Evolutionary conservation across 2,888 invertebrate genomes (phyloP).

Genomic region (Xanthia togata): DNA sequence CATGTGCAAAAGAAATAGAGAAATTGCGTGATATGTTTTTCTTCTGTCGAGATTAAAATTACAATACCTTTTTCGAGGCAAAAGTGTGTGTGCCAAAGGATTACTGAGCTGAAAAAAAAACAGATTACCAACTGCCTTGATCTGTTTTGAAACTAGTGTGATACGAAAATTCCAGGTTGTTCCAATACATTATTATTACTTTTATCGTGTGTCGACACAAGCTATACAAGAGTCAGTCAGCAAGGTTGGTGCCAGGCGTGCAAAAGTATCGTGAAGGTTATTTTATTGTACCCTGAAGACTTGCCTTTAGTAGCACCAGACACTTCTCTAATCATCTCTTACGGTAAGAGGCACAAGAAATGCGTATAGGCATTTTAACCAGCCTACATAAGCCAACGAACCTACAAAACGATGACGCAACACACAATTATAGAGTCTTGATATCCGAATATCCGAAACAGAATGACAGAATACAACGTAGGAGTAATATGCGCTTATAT

Average conservation of each 20-base stretch:
- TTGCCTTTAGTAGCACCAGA: neutral
- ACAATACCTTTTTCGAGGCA: neutral
- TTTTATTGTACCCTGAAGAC: neutral
- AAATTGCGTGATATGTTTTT: neutral
- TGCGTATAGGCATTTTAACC: neutral
- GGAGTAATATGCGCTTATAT: conserved; percentile 59
- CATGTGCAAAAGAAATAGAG: conserved; percentile 16
- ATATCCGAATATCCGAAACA: conserved; percentile 48
- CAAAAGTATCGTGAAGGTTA: neutral
- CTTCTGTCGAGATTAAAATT: neutral
- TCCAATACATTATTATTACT: neutral
- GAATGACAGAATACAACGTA: conserved; percentile 53
- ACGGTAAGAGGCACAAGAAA: too few species aligned
- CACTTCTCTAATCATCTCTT: neutral
- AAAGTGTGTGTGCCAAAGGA: neutral
- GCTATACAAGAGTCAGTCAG: neutral
- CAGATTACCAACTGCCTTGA: neutral
- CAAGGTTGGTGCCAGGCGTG: neutral
- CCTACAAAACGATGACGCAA: conserved; percentile 40
- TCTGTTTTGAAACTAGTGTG: neutral
- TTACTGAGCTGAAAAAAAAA: neutral
- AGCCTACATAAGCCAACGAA: neutral
- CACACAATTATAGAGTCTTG: conserved; percentile 48
- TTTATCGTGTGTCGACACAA: neutral
- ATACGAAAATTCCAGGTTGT: neutral